Conservation (phyloP, 2,888 invertebrate genomes). For the Arenicola marina region DNA sequence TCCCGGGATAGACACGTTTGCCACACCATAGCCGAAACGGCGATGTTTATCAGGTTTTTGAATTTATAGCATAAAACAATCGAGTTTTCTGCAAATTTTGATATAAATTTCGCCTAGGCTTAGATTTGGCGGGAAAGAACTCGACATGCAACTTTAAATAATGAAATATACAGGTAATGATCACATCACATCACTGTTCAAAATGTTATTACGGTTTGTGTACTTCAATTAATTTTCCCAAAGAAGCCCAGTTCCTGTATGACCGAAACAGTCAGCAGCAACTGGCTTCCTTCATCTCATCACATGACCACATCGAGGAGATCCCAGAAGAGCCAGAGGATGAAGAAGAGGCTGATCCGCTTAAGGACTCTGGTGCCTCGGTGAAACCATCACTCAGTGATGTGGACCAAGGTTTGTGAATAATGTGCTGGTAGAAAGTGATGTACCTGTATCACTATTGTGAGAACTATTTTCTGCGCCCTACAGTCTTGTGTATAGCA, state of each 20-base stretch:
- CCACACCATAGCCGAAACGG: too few relatives aligned
- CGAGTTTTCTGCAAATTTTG: too few relatives aligned
- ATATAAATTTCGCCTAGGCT: too few relatives aligned
- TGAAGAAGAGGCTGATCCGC: slow-evolving; percentile 30
- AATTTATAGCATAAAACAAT: too few relatives aligned
- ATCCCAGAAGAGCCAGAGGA: slow-evolving; percentile 71
- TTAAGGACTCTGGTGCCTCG: slow-evolving; percentile 37
- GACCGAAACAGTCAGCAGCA: slow-evolving; percentile 38
- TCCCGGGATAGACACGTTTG: too few relatives aligned
- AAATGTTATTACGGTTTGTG: too few relatives aligned
- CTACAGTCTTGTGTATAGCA: background rate
- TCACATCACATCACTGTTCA: too few relatives aligned
- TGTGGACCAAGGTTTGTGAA: slow-evolving; percentile 43
- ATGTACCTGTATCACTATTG: background rate
- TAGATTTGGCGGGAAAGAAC: too few relatives aligned
- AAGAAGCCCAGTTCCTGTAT: slow-evolving; percentile 5
- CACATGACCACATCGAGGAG: slow-evolving; percentile 66
- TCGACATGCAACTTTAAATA: too few relatives aligned
- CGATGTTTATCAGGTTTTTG: too few relatives aligned
- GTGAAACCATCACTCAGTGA: slow-evolving; percentile 39
- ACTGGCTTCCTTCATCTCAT: slow-evolving; percentile 74
- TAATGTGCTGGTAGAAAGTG: background rate
- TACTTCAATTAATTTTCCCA: too few relatives aligned
- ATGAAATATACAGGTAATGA: too few relatives aligned
- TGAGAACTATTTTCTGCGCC: background rate